A percentile compares a stretch with the other conserved stretches of the same genome.
These are phyloP conservation scores for Masticophis lateralis DNA, from an alignment of 2,797 vertebrate genomes.

Conservation along the genomic window DNA sequence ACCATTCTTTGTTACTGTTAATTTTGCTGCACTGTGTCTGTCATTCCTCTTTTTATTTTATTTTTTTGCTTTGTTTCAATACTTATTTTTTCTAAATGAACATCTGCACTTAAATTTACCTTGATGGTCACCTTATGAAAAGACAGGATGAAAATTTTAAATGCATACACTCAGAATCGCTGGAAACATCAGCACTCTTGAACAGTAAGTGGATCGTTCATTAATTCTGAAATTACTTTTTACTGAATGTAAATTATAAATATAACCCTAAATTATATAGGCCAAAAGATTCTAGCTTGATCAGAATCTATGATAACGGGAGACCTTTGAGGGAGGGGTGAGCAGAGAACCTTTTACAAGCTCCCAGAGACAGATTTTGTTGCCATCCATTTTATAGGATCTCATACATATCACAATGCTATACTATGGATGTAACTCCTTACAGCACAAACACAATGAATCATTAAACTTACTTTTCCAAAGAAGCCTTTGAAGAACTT, in stretches of 20 bases:
- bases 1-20: neutral
- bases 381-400: constrained; percentile 23
- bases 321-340: neutral
- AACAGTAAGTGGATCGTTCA: neutral
- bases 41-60: no score
- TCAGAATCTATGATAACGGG: neutral
- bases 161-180: neutral
- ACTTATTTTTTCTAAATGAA: neutral
- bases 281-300: neutral
- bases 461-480: constrained; percentile 99
- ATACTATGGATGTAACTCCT: constrained; percentile 83
- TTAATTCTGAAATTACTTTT: neutral
- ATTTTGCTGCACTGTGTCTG: neutral
- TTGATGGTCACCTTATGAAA: neutral
- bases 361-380: constrained; percentile 50
- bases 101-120: neutral
- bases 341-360: neutral
- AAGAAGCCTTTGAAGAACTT: constrained; percentile 99
- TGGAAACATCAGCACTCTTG: neutral
- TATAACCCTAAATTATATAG: constrained; percentile 8
- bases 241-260: neutral
- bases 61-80: neutral
- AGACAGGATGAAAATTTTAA: neutral
- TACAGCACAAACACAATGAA: constrained; percentile 76
- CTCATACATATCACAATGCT: constrained; percentile 56